Evolutionary conservation across 92 coral and sea anemone genomes (phyloP), one percentile per base, ranked within the genome.

Genomic region (Chrysogorgia sp.): DNA sequence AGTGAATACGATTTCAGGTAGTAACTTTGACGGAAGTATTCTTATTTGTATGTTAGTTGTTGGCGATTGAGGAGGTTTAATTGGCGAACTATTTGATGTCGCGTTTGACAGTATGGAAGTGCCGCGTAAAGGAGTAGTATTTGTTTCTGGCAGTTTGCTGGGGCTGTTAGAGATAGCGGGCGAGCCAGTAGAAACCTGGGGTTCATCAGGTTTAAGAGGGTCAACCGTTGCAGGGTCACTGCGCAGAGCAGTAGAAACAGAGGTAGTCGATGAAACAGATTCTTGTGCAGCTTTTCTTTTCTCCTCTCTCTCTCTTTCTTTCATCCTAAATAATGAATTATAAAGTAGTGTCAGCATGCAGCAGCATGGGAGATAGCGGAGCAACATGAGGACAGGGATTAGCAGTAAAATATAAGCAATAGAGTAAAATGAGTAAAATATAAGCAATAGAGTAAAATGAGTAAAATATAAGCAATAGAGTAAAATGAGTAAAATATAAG

Each of bases 291-390:
- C 49, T 40, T 56, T 72, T 34, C 66, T 37, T 52, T 28, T 53
- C 4, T 56, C 79, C 23, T 72, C 79, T 23, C 19, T 55, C 34
- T 72, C 64, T 56, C 55, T 72, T 10, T 72, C 79, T 41, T 72
- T 72, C 6, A 37, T 35, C 55, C 79, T 72, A 47, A 15, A 15
- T 7, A 47, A 37, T 4, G 43, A 37, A 12, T 4, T 4, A 37
- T 37, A 37, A 12, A 4, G 12, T 37, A 12, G 43, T 12, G 25
- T 10, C 25, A 58, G 26, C 25, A 58, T 17, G 28, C n/a, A 28
- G 49, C 28, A 25, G 7, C 25, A 10, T 23, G 17, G 15, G 25
- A 14, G n/a, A 63, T 23, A 26, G 71, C 21, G 71, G 69, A 30
- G 69, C n/a, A 41, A 12, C 43, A 37, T 37, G 43, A 37, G 12